These are phyloP conservation scores for Dinocampus coccinellae DNA, from an alignment of 2,888 invertebrate species.

Conservation along the genomic window DNA sequence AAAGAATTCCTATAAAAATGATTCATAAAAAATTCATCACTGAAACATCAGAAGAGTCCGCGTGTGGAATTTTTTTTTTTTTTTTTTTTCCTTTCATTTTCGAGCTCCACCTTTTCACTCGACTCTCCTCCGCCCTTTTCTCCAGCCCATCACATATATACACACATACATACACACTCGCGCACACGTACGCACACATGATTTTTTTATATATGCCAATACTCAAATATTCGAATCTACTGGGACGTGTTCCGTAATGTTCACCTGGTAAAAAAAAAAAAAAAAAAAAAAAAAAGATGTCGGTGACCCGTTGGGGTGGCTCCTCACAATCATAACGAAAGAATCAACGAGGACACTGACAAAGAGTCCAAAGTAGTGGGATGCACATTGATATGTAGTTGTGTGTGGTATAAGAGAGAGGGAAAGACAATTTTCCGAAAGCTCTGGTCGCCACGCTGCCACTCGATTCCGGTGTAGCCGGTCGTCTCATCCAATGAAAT, in stretches of 20 bases:
- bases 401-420: conserved; percentile 31
- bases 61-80: too few relatives aligned
- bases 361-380: neutral
- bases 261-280: conserved; percentile 30
- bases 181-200: neutral
- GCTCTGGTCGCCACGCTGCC: conserved; percentile 50
- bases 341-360: neutral
- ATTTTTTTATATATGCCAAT: too few relatives aligned
- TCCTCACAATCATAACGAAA: neutral
- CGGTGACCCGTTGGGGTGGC: neutral
- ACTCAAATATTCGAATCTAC: too few relatives aligned
- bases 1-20: too few relatives aligned
- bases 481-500: conserved; percentile 58
- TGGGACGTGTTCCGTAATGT: neutral
- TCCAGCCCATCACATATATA: neutral
- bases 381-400: neutral
- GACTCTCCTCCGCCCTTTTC: neutral
- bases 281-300: too few relatives aligned
- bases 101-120: too few relatives aligned
- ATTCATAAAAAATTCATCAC: too few relatives aligned
- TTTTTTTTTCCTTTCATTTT: too few relatives aligned
- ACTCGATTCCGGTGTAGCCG: conserved; percentile 59
- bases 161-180: neutral
- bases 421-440: conserved; percentile 65
- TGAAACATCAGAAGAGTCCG: too few relatives aligned